Base-by-base conservation (phyloP, 2,797 vertebrate species). In the Rhabdomys pumilio region DNA sequence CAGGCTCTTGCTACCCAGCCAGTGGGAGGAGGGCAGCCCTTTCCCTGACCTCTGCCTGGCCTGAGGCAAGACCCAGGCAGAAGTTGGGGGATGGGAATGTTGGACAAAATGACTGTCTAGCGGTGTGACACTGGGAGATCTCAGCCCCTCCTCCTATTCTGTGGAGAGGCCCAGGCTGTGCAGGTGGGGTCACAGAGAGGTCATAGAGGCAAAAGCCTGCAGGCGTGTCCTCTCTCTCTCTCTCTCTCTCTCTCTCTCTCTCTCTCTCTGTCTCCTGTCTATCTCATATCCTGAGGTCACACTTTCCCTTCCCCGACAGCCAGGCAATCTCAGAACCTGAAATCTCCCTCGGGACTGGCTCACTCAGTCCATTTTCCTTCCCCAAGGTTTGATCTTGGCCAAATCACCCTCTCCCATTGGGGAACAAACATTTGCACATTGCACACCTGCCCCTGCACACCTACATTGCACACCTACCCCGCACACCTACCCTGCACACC, bases 201-300 rank as follows among this genome's bases (percentile, higher is more conserved):
- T 93, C 93, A 89, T 77, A 59, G 77, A 84, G 81, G 61, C 57
- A 67, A 73, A 61, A 67, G 47, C 75, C 76, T 90, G 34, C 31
- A 24, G 59, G 76, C 61, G 2, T 10, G 11, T n/a, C 3, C 17
- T 3, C 34, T 11, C 14, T 47, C 53, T 44, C 50, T 6, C 67
- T 38, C 26, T 55, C 55, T n/a, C 38, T 24, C 34, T 50, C 3
- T 24, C 41, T 29, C 57, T 63, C 57, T 11, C 59, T 47, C 82
- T 7, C 82, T 50, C 61, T 12, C 41, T 13, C 85, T 20, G 12
- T 1, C 82, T 19, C 3, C 13, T 15, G 14, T 29, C 14, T 26
- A 50, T 41, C n/a, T 31, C 26, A 31, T 63, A 59, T 63, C 81
- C 41, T 12, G 59, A 47, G 38, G 38, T 34, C 44, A 50, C 2